Base-by-base conservation (phyloP, 1,140 invertebrate species). In the Pseudachorutes palmiensis region DNA sequence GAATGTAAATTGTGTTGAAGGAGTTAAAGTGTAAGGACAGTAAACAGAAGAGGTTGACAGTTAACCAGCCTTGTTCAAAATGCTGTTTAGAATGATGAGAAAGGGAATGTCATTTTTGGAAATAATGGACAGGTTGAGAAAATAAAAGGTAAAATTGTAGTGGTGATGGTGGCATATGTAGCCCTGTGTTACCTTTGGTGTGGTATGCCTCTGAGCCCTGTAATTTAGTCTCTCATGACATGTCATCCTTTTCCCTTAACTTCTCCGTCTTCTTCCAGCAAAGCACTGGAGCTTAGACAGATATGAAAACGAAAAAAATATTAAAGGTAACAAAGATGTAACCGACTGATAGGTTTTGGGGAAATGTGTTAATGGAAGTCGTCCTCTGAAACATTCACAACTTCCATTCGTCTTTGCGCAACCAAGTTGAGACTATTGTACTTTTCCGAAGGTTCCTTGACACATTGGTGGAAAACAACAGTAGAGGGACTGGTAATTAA, bases 281-380 rank as follows among this genome's bases (percentile, higher is more conserved):
- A 45, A 45, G 36, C 36, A 45, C 9, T 9, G 19, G 19, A 45
- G 36, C 9, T 45, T 9, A 45, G 36, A 9, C 9, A 9, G 9
- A 12, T 45, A 19, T 12, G 36, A 45, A 19, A 45, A 19, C 36
- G 36, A 12, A 45, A 45, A 45, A 45, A 55, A 55, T 41, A 9
- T 41, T 19, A 55, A 24, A 55, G 12, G 51, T 55, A 55, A 55
- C 51, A 12, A 24, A 55, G 51, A 55, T 55, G 51, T 55, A 55
- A 55, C 9, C 24, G 51, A 55, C 9, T 24, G 51, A 55, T 55
- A 55, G 51, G 51, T 55, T 55, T 55, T 55, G 12, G 24, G 51
- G 24, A 55, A 55, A 55, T 55, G 51, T 55, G 51, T 55, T 55
- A 55, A 55, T 55, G 51, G 51, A 55, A 55, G 51, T 55, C 51